These are phyloP conservation scores for Protomyctophum bolini DNA, from an alignment of 2,113 vertebrate genomes.

Conservation along the genomic window DNA sequence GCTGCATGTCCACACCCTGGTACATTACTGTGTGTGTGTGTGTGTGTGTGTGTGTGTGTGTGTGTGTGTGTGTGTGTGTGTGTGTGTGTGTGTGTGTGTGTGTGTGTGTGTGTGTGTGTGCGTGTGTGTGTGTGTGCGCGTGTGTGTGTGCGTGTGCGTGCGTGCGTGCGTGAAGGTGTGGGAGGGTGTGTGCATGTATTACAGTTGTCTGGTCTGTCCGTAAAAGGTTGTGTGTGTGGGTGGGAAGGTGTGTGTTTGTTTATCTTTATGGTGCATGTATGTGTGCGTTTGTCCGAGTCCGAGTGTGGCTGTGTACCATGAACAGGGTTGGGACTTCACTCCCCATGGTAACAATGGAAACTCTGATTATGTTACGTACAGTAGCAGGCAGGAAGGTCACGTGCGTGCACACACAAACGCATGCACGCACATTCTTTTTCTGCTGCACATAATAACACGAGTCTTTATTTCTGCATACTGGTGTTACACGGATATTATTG, in stretches of 20 bases:
- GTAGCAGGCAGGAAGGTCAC: background rate
- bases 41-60: background rate
- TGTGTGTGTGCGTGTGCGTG: background rate
- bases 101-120: background rate
- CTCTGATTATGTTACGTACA: slow-evolving; percentile 4
- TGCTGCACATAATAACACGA: too few species aligned
- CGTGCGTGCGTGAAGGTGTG: background rate
- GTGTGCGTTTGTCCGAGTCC: background rate
- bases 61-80: slow-evolving; percentile 1
- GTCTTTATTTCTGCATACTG: too few species aligned
- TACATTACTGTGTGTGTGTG: background rate
- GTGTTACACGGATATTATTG: too few species aligned
- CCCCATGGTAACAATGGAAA: slow-evolving; percentile 5
- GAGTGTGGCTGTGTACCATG: background rate
- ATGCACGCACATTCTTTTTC: too few species aligned
- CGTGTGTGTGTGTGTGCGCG: background rate
- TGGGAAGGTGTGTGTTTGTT: background rate
- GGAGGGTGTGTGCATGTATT: background rate
- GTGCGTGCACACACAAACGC: background rate
- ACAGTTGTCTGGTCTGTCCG: too few species aligned
- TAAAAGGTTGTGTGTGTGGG: background rate
- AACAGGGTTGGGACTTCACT: slow-evolving; percentile 2
- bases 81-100: background rate
- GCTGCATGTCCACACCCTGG: slow-evolving; percentile 30
- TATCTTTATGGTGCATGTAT: background rate